These are phyloP conservation scores for Heliconius ethilla DNA, from an alignment of 2,888 invertebrate species.

Conservation along the genomic window DNA sequence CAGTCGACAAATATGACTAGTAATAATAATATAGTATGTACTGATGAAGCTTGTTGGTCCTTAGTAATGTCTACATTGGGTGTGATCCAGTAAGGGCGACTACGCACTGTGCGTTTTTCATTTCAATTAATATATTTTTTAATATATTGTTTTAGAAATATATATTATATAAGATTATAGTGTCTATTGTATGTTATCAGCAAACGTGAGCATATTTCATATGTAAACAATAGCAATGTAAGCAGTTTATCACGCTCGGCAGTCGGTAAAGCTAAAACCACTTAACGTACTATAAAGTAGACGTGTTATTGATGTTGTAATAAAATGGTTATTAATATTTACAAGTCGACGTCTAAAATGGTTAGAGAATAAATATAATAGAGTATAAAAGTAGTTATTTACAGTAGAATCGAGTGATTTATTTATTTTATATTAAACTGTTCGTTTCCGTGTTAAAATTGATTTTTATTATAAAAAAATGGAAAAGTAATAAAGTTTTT, in stretches of 20 bases:
- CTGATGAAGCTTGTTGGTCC: conserved; percentile 49
- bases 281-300: conserved; percentile 27
- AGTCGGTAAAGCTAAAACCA: conserved; percentile 32
- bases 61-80: conserved; percentile 46
- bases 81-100: conserved; percentile 31
- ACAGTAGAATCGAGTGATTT: neutral
- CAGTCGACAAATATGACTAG: conserved; percentile 72
- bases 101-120: conserved; percentile 22
- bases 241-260: conserved; percentile 33
- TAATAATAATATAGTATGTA: conserved; percentile 48
- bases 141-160: neutral
- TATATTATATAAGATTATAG: conserved; percentile 12
- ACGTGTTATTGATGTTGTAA: conserved; percentile 30
- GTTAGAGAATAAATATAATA: conserved; percentile 1
- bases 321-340: conserved; percentile 38
- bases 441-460: neutral
- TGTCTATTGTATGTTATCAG: conserved; percentile 27
- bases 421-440: neutral
- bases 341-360: conserved; percentile 12
- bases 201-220: conserved; percentile 31
- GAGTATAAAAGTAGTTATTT: conserved; percentile 3
- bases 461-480: neutral
- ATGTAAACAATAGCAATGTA: conserved; percentile 32
- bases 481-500: neutral
- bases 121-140: neutral